Base-by-base conservation (phyloP, 1,140 invertebrate species). In the Teleopsis dalmanni region DNA sequence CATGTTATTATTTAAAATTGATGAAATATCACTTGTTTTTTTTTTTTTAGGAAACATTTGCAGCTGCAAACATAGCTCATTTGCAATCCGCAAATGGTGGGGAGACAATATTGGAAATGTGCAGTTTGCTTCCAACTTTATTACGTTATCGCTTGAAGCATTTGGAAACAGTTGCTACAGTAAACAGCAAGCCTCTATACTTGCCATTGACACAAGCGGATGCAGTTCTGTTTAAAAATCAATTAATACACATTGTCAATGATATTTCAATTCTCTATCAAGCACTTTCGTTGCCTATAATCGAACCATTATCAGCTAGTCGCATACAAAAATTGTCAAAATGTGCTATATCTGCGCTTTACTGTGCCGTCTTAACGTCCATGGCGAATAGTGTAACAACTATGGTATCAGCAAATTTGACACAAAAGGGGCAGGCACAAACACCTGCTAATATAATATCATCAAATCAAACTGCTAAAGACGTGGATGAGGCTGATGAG, bases 261-360 rank as follows among this genome's bases (percentile, higher is more conserved):
- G 92, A 95, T 62, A 82, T 94, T 34, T 83, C 82, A 36, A 82
- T 93, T 37, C 82, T 91, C 29, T 85, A 83, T 59, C 82, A 83
- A 54, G 88, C 89, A 2, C 76, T 94, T 48, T 86, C 85, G 13
- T 70, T 95, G 46, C 91, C 90, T 2, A 81, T 92, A 46, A 67
- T 94, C 21, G 91, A 95, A 70, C 91, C 91, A 0, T 74, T 95
- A 37, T 91, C 85, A 5, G 76, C 83, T 0, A 79, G 79, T 4
- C 83, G 90, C 59, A 78, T 95, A 41, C 80, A 85, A 34, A 88
- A 89, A 61, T 74, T 95, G 22, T 86, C 81, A 0, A 71, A 77
- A n/a, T 63, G 87, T 10, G 87, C 78, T 55, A 85, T 81, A 75
- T 86, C 78, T 59, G 89, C 81, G 72, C 73, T 84, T 47, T 88